Percentiles rank a stretch among this genome's conserved stretches.
Conservation (phyloP, 2,113 vertebrate genomes). For the Clarias gariepinus region DNA sequence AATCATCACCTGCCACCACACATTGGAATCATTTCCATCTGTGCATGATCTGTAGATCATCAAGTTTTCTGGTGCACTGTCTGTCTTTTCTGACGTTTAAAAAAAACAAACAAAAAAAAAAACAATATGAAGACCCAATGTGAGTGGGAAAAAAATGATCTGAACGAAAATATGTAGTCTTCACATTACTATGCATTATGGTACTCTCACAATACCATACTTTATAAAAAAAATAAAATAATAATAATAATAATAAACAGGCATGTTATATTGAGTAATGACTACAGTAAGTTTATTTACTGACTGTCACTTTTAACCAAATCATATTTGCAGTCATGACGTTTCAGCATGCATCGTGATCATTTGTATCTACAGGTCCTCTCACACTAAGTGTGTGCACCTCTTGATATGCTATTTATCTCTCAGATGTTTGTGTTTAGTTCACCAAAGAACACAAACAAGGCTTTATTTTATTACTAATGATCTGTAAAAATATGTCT, state of each 20-base stretch:
- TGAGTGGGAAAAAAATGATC: background rate
- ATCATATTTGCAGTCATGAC: background rate
- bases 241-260: background rate
- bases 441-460: background rate
- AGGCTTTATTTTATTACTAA: background rate
- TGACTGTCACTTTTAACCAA: background rate
- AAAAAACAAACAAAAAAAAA: background rate
- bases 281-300: background rate
- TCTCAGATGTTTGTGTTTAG: background rate
- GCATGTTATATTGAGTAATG: no score
- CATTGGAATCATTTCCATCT: slow-evolving; percentile 22
- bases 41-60: slow-evolving; percentile 20
- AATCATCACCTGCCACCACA: slow-evolving; percentile 21
- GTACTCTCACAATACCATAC: no score
- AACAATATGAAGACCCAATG: background rate
- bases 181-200: no score
- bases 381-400: background rate
- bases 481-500: background rate
- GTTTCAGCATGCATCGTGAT: slow-evolving; percentile 1
- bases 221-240: background rate
- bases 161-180: background rate
- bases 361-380: slow-evolving; percentile 1
- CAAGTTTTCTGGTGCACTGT: background rate
- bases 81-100: background rate
- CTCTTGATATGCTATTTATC: background rate